Evolutionary conservation across 2,113 vertebrate species (phyloP), one percentile per base, ranked within the genome.

Genomic region (Andinoacara biseriatus): DNA sequence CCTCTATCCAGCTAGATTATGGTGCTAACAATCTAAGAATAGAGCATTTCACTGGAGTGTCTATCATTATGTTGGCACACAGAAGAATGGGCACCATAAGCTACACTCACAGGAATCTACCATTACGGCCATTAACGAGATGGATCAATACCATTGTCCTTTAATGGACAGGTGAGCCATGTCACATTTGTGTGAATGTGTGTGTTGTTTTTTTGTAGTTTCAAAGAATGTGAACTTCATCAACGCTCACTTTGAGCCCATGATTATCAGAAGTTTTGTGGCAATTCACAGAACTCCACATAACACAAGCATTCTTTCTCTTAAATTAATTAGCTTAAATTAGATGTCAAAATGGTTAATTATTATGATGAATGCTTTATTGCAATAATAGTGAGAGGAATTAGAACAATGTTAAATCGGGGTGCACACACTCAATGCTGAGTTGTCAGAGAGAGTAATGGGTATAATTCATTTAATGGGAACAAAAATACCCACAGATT

Each of bases 281-380:
- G 85, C 80, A 85, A 80, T 85, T 84, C 83, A 80, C 77, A 52
- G 65, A 63, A 84, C 85, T 84, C 78, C 52, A 56, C 88, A 83
- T 88, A 89, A 86, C 80, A 81, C 80, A 81, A 89, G 72, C 85
- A 86, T 89, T 91, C 78, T 80, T 88, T 86, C 82, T 84, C 80
- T 89, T 76, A 91, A 91, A 95, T 94, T 91, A 93, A 94, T 95
- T 94, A 89, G 85, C 88, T 89, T 88, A 90, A 95, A 95, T 95
- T 93, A 93, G 86, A 93, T 90, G 91, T 94, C 94, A 93, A 93
- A 95, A 91, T 92, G 91, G 89, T 94, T 94, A 94, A 95, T 94
- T 94, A 94, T 93, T 83, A 89, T 94, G 93, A 94, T 92, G 84
- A 94, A 95, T 94, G 92, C 91, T 93, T 94, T 88, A 94, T 93